Base-by-base conservation (phyloP, 2,888 invertebrate species). In the Altica lythri region DNA sequence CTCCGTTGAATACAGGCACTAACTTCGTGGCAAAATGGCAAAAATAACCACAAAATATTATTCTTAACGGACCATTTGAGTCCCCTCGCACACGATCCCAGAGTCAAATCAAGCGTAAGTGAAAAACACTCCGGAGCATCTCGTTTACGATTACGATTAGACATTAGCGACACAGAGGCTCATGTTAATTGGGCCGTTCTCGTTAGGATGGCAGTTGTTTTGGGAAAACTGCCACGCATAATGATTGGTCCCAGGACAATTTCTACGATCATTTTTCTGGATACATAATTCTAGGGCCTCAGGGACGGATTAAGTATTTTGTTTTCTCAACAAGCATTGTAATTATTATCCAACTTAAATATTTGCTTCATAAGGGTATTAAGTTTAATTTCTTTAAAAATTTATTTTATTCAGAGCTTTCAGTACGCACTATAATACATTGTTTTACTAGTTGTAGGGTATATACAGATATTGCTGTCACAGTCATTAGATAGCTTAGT, bases 61-160 rank as follows among this genome's bases (percentile, higher is more conserved):
- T 34, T 10, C 34, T 16, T 10, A 32, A 35, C 19, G 18, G 25
- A 4, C 29, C 32, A 35, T 51, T 38, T 37, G 17, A 34, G 27
- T 29, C 32, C 40, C 38, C 34, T 35, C 25, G 16, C 10, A 5
- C 9, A 14, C 16, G 4, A 8, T 34, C 34, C 43, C 25, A 16
- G 35, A 29, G 43, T 37, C 51, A 17, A 52, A 37, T 46, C 32
- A 43, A 38, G 44, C 38, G 40, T 47, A 47, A 57, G 51, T 54
- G 59, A 61, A 55, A 57, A 57, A 56, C 56, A 55, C 56, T 59
- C 48, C n/a, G n/a, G 32, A 52, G 53, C 42, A 49, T 44, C 46
- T 55, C 56, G 49, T 57, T 57, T 57, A 57, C 53, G 53, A 51
- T 59, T 61, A 59, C 57, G 53, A 53, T 38, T 43, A 27, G 48